phyloP scores from a whole-genome alignment of 2,797 vertebrate species.

The Molossus molossus region DNA sequence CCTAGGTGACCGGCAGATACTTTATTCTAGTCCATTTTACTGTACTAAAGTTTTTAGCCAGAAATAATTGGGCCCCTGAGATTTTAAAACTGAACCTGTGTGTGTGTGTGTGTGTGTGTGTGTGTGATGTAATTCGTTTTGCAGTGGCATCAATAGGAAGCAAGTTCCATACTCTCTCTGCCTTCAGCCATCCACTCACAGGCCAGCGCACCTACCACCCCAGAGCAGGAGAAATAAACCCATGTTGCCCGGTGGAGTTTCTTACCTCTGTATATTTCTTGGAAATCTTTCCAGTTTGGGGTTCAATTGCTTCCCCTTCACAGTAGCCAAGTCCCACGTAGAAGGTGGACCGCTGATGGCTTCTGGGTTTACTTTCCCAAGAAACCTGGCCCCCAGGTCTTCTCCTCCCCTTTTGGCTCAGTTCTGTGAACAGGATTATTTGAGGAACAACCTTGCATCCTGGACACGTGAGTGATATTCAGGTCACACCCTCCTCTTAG shows the following conservation, averaged over 20 bases:
- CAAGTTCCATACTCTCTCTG: background rate
- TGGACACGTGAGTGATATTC: background rate
- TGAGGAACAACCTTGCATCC: background rate
- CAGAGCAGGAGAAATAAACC: background rate
- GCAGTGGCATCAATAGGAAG: background rate
- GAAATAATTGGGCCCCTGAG: background rate
- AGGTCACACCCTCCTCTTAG: constrained; percentile 45
- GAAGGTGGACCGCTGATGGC: background rate
- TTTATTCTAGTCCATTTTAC: constrained; percentile 17
- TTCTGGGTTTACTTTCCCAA: background rate
- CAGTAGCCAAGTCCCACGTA: rapidly evolving
- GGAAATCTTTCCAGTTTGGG: background rate
- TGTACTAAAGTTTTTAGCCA: background rate
- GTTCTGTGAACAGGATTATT: constrained; percentile 12
- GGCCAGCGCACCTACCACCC: background rate
- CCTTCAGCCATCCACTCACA: background rate
- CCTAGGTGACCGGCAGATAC: background rate
- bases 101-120: background rate
- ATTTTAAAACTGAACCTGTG: background rate
- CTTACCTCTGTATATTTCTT: constrained; percentile 70
- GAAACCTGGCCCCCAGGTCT: background rate
- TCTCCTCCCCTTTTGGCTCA: background rate
- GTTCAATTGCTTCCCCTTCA: background rate
- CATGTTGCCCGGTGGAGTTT: rapidly evolving
- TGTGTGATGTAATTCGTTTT: background rate